phyloP scores from a whole-genome alignment of 2,888 invertebrate species.

The Polydrusus cervinus region DNA sequence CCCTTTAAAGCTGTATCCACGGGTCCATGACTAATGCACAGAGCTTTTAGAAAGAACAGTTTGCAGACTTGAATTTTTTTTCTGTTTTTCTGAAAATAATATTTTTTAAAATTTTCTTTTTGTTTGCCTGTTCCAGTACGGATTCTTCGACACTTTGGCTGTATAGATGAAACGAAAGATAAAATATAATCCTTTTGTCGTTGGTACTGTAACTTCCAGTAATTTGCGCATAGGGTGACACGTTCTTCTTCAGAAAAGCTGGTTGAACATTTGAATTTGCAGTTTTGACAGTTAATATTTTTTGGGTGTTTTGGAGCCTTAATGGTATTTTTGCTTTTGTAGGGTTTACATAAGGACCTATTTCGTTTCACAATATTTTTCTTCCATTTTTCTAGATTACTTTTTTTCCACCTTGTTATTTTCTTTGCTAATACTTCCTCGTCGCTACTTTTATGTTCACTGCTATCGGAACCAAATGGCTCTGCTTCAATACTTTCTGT shows the following conservation, averaged over 20 bases:
- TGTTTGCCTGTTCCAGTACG: constrained; percentile 30
- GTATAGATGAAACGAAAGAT: constrained; percentile 15
- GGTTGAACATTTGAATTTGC: constrained; percentile 23
- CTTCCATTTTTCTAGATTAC: constrained; percentile 12
- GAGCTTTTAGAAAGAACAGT: constrained; percentile 37
- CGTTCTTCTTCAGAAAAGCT: constrained; percentile 28
- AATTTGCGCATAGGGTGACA: constrained; percentile 13
- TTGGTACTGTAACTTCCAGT: constrained; percentile 15
- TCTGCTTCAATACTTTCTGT: constrained; percentile 11
- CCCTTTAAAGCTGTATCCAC: constrained; percentile 27
- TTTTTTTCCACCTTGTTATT: constrained; percentile 13
- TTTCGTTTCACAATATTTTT: constrained; percentile 11
- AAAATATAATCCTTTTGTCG: constrained; percentile 23
- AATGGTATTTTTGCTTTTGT: constrained; percentile 12
- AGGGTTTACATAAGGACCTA: constrained; percentile 27
- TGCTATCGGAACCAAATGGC: constrained; percentile 17
- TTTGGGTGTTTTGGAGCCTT: constrained; percentile 20
- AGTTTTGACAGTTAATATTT: constrained; percentile 19
- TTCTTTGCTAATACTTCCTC: constrained; percentile 22
- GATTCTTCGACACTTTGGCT: constrained; percentile 28
- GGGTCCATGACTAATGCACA: constrained; percentile 45
- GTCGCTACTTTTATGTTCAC: constrained; percentile 31
- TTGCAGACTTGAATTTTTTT: constrained; percentile 34
- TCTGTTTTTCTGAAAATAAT: constrained; percentile 24
- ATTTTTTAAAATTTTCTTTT: constrained; percentile 17